A percentile compares a stretch with the other conserved stretches of the same genome.
phyloP scores from a whole-genome alignment of 2,888 invertebrate genomes.

The Phyllotreta striolata region DNA sequence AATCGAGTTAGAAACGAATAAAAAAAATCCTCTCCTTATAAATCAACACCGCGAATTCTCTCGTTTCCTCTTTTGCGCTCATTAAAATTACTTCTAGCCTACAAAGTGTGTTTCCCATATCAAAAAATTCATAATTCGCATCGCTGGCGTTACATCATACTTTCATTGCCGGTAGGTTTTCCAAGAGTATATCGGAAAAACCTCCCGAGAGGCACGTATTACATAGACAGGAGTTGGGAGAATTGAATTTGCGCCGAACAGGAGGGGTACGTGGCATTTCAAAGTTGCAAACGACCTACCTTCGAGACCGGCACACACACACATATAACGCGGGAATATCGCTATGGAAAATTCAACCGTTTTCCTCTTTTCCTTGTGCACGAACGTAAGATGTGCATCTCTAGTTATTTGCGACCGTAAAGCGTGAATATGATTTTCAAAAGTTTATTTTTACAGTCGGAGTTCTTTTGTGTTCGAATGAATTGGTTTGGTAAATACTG shows the following conservation, averaged over 20 bases:
- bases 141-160: constrained; percentile 7
- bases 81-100: too few relatives aligned
- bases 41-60: too few relatives aligned
- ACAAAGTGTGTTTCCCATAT: too few relatives aligned
- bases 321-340: constrained; percentile 5
- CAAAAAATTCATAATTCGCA: too few relatives aligned
- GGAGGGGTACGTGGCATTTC: constrained; percentile 28
- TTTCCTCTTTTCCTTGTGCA: constrained; percentile 12
- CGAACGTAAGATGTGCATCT: constrained; percentile 1
- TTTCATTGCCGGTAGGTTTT: constrained; percentile 19
- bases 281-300: constrained; percentile 29
- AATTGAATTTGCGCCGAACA: constrained; percentile 35
- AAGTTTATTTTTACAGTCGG: constrained; percentile 7
- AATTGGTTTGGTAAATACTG: not conserved
- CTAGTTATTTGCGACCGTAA: constrained; percentile 3
- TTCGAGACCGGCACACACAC: constrained; percentile 13
- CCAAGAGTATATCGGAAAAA: constrained; percentile 30
- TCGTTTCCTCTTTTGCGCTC: too few relatives aligned
- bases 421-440: constrained; percentile 14
- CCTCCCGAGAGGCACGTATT: constrained; percentile 35
- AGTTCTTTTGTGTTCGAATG: constrained; percentile 10
- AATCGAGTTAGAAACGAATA: too few relatives aligned
- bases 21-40: too few relatives aligned
- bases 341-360: constrained; percentile 18
- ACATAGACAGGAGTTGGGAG: constrained; percentile 33